Conservation (phyloP, 2,113 vertebrate species). For the Carlito syrichta region DNA sequence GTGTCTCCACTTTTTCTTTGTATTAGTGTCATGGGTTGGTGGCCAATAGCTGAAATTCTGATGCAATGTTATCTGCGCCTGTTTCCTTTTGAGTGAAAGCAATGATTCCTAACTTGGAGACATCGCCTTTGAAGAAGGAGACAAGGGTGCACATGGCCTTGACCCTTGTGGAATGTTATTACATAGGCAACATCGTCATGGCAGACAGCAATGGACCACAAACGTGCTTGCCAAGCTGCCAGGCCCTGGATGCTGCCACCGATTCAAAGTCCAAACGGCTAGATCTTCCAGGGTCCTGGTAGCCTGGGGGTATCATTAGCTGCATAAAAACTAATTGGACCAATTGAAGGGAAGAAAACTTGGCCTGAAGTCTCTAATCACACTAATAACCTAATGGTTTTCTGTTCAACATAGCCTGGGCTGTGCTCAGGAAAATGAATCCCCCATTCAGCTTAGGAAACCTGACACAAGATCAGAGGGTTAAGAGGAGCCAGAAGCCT, state of each 20-base stretch:
- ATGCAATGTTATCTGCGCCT: background rate
- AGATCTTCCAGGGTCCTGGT: slow-evolving; percentile 37
- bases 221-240: slow-evolving; percentile 32
- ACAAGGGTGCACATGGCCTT: background rate
- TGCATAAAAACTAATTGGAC: slow-evolving; percentile 56
- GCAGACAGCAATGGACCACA: slow-evolving; percentile 9
- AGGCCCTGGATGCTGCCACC: background rate
- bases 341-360: slow-evolving; percentile 39
- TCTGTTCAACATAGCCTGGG: background rate
- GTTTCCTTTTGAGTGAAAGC: slow-evolving; percentile 10
- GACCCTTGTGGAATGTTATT: background rate
- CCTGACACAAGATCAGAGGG: background rate
- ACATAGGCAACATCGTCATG: background rate
- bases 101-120: background rate
- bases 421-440: slow-evolving; percentile 11
- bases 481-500: background rate
- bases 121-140: background rate
- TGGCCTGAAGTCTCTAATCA: slow-evolving; percentile 55
- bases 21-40: background rate
- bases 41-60: slow-evolving; percentile 29
- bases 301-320: slow-evolving; percentile 23
- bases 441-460: background rate
- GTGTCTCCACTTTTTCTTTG: slow-evolving; percentile 10
- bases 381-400: slow-evolving; percentile 9
- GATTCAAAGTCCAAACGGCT: slow-evolving; percentile 38